phyloP scores from a whole-genome alignment of 2,113 vertebrate genomes.

The Hyperopisus bebe region DNA sequence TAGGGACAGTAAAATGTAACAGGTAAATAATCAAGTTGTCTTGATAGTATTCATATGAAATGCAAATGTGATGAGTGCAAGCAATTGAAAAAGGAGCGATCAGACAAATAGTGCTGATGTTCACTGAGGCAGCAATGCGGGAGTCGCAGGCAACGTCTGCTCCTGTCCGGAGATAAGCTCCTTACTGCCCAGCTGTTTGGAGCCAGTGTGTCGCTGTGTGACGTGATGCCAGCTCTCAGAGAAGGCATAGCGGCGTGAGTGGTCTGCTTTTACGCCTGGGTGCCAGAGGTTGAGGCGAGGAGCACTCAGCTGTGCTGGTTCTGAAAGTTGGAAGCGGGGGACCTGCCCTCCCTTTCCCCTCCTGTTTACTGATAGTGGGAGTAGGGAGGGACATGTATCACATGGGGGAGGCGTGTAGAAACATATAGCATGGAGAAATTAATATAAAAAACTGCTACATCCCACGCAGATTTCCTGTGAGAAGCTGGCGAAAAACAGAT shows the following conservation, averaged over 20 bases:
- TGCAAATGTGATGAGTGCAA: not conserved
- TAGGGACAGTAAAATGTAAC: not conserved
- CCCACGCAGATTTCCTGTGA: not conserved
- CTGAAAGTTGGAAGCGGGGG: not conserved
- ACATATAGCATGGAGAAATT: not conserved
- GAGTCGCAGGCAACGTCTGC: not conserved
- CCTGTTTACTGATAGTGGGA: not conserved
- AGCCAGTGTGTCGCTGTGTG: not conserved
- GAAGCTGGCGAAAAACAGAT: not conserved
- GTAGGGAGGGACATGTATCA: not conserved
- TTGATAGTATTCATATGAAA: not conserved
- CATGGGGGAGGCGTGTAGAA: not conserved
- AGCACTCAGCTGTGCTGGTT: not conserved
- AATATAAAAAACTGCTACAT: not conserved
- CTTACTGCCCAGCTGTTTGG: not conserved
- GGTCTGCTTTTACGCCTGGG: not conserved
- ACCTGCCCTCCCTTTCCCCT: not conserved
- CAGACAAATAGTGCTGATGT: no score
- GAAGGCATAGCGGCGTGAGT: not conserved
- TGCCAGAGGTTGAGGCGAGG: not conserved
- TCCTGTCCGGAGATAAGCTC: not conserved
- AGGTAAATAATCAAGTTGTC: not conserved
- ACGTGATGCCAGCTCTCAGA: not conserved
- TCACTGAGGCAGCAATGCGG: not conserved
- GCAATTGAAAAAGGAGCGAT: not conserved